Conservation (phyloP, 2,797 vertebrate genomes). For the Natrix natrix region DNA sequence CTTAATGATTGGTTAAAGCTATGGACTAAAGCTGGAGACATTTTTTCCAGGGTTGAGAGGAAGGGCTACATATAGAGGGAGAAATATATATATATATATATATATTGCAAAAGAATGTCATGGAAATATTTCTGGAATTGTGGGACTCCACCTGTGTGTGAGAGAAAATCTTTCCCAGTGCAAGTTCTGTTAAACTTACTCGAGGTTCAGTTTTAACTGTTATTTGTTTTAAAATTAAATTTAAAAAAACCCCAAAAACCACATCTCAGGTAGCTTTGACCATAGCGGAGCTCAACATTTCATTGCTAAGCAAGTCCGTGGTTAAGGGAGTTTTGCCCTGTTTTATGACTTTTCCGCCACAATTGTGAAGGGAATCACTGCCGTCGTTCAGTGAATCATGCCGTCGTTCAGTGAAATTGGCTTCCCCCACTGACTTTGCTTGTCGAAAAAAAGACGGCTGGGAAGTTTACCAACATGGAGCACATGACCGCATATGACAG, state of each 20-base stretch:
- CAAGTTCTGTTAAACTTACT: not conserved
- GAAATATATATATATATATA: no score
- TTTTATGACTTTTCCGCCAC: not conserved
- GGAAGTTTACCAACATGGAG: no score
- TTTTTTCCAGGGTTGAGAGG: no score
- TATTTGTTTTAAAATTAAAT: not conserved
- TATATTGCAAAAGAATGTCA: not conserved
- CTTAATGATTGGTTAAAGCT: not conserved
- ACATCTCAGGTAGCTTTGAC: not conserved
- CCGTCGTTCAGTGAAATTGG: no score
- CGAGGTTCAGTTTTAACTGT: not conserved
- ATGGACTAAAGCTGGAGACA: no score
- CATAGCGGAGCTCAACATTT: not conserved
- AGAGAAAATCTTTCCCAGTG: not conserved
- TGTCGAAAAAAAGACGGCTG: no score
- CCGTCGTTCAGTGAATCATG: no score
- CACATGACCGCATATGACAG: no score
- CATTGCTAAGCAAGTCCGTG: not conserved
- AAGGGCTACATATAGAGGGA: no score
- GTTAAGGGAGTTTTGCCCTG: not conserved
- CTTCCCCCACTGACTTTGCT: no score
- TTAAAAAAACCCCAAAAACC: not conserved
- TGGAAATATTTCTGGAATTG: not conserved
- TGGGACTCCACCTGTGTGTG: not conserved
- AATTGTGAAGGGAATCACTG: no score